These are phyloP conservation scores for Drosophila mimica DNA, from an alignment of 2,888 invertebrate species.

Conservation along the genomic window DNA sequence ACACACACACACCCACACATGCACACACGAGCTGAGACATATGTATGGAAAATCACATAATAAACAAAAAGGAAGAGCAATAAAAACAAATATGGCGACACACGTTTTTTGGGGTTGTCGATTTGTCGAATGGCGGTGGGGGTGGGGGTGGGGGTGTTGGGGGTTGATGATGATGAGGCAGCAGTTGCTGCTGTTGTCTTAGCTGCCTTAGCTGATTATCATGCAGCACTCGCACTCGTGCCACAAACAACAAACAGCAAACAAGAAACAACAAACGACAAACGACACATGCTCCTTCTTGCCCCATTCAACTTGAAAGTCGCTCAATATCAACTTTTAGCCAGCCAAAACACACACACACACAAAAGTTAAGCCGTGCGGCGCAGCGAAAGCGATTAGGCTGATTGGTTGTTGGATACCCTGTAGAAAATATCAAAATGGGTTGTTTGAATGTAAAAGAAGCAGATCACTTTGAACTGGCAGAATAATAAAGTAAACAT, in stretches of 20 bases:
- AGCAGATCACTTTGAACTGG: not conserved
- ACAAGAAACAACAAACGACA: not conserved
- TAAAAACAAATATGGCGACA: conserved; percentile 81
- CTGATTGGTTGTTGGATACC: conserved; percentile 65
- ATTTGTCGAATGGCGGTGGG: not conserved
- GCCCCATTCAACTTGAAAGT: conserved; percentile 47
- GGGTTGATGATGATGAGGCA: conserved; percentile 41
- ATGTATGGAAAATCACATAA: conserved; percentile 76
- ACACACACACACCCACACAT: not conserved
- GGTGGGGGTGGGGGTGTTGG: conserved; percentile 1
- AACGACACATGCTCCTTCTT: conserved; percentile 51
- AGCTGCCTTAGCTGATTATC: conserved; percentile 62
- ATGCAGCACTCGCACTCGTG: conserved; percentile 62
- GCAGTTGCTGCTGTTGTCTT: conserved; percentile 7
- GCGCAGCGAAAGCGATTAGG: conserved; percentile 83
- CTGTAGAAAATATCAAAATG: not conserved
- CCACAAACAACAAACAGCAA: conserved; percentile 14
- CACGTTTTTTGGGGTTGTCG: conserved; percentile 24
- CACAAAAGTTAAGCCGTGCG: conserved; percentile 80
- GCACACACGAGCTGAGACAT: conserved; percentile 49
- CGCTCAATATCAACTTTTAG: conserved; percentile 61
- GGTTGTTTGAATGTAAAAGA: not conserved
- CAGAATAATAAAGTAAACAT: not conserved
- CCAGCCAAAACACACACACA: conserved; percentile 23
- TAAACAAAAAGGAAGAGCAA: conserved; percentile 78